A percentile compares a stretch with the other conserved stretches of the same genome.
Evolutionary conservation across 1,140 invertebrate genomes (phyloP).

Genomic region (Oreohelix idahoensis): DNA sequence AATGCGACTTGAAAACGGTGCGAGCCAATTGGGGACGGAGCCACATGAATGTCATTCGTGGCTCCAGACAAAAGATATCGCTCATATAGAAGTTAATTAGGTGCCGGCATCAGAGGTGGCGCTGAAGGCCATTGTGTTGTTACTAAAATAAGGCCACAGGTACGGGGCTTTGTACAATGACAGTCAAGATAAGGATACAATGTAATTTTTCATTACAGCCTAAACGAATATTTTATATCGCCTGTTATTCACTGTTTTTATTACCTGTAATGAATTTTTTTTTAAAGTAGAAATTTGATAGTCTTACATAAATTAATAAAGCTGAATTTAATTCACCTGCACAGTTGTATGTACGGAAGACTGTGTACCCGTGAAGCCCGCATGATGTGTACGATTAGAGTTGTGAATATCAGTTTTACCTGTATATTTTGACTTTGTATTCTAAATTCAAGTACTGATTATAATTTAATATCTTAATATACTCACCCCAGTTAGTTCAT

Average conservation of each 20-base stretch:
- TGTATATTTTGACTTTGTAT: not conserved
- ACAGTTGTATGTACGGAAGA: not conserved
- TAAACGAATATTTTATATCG: not conserved
- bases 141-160: not conserved
- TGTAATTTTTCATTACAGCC: not conserved
- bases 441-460: no score
- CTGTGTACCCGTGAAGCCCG: not conserved
- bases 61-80: not conserved
- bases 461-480: no score
- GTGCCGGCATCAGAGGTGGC: not conserved
- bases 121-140: not conserved
- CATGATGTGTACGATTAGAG: not conserved
- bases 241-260: not conserved
- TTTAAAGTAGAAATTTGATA: not conserved
- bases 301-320: not conserved
- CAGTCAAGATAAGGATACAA: not conserved
- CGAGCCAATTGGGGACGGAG: not conserved
- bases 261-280: not conserved
- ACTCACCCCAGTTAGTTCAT: no score
- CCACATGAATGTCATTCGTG: not conserved
- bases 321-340: not conserved
- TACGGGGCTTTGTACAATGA: not conserved
- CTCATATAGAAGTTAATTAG: slow-evolving; percentile 10
- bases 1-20: not conserved
- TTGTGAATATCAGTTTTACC: not conserved